Base-by-base conservation (phyloP, 2,113 vertebrate species). In the Clinocottus analis region DNA sequence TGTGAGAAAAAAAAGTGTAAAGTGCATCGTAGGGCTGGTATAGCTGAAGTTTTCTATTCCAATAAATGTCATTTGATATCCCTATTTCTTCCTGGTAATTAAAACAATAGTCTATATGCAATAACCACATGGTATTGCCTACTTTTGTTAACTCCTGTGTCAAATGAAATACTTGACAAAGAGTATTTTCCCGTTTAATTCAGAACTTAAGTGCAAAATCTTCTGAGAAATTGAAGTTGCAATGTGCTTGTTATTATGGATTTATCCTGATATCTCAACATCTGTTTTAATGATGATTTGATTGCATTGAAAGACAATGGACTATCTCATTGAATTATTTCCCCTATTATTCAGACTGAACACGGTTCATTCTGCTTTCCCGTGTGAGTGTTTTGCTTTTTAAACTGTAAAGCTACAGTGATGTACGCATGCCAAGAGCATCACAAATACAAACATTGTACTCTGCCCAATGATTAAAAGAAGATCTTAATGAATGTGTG, bases 311-410 rank as follows among this genome's bases (percentile, higher is more conserved):
- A 55, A 55, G 51, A 56, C 53, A 55, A 23, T 23, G 23, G 25
- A 55, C 25, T 25, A 25, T 25, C 51, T 11, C 25, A 53, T 25
- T 55, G 51, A 55, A 25, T 25, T 25, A 23, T 55, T 55, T 12
- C 53, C 53, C 53, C 53, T 27, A 7, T n/a, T 7, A 63, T 56
- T 31, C 59, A 62, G 45, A 72, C 21, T 43, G 43, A 79, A 79
- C n/a, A 35, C 55, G 41, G 43, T 80, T 49, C 37, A 17, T 83
- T 72, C 19, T 56, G 75, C 37, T 79, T 87, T 77, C 71, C 58
- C 39, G 75, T 89, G 82, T 85, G 75, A 31, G 35, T 81, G 84
- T 71, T 80, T 70, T 53, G 70, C 62, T 80, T 85, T 88, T 65
- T 10, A 70, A 68, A 72, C 49, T 82, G 75, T 87, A 69, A 81